A percentile compares a stretch with the other conserved stretches of the same genome.
Conservation (phyloP, 2,113 vertebrate genomes). For the Labrus mixtus region DNA sequence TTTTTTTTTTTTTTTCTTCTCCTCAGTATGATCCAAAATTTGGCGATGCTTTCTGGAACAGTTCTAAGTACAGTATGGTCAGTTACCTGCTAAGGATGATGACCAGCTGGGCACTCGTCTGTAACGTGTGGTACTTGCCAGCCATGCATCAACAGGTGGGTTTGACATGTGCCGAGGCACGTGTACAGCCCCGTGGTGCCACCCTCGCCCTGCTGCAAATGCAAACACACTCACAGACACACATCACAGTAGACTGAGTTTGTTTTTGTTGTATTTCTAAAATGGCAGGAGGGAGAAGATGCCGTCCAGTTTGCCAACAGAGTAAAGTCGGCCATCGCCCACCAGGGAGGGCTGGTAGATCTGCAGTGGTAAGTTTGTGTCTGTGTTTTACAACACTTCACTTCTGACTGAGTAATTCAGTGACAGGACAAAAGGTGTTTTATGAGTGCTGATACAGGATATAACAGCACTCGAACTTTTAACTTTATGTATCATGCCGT, state of each 20-base stretch:
- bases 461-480: too few species aligned
- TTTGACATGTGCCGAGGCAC: not conserved
- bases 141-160: constrained; percentile 93
- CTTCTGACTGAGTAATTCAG: too few species aligned
- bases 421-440: too few species aligned
- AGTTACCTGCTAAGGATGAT: constrained; percentile 95
- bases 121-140: constrained; percentile 96
- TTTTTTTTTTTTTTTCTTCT: too few species aligned
- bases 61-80: constrained; percentile 93
- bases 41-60: constrained; percentile 99
- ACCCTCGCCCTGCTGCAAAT: not conserved
- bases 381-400: not conserved
- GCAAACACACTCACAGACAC: constrained; percentile 7
- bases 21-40: constrained; percentile 95
- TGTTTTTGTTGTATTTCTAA: constrained; percentile 28
- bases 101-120: constrained; percentile 99
- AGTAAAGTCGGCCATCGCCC: constrained; percentile 94
- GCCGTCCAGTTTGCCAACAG: constrained; percentile 97
- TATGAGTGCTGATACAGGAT: not conserved
- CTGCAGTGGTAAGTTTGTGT: constrained; percentile 89
- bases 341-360: constrained; percentile 93
- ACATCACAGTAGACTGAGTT: not conserved
- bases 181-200: not conserved
- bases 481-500: too few species aligned
- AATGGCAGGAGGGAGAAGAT: constrained; percentile 90